Evolutionary conservation across 23 tunicate genomes (phyloP), one percentile per base, ranked within the genome.

Genomic region (Halocynthia aurantium): DNA sequence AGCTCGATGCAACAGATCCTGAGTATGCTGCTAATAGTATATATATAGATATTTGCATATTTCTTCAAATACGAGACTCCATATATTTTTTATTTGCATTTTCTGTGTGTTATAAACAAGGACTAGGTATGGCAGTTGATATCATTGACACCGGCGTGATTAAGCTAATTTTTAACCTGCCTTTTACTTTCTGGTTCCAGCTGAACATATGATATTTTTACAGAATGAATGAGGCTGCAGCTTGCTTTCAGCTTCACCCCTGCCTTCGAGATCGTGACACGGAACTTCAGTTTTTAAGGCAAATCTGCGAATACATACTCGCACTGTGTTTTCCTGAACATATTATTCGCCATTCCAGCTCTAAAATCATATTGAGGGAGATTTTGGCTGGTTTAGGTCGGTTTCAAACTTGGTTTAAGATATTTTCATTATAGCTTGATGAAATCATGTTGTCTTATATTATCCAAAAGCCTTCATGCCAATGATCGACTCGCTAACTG

Each of bases 331-430:
- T 92, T 52, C 92, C 98, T 9, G 81, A 76, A 9, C 84, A 82
- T 52, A 56, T 85, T 0, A 80, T 86, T 5, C 70, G 79, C 50
- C 86, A 87, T 21, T 75, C 92, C 6, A 92, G 98, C 61, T 69
- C 79, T n/a, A 77, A 87, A 19, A 70, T 58, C 51, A 92, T 92
- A 11, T 68, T 92, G 50, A 81, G 98, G 12, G 98, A 92, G 80
- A 84, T 92, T 22, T 66, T 92, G 49, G 86, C 98, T 9, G 85
- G 88, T 5, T 60, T 92, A 55, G 98, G 94, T 87, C 69, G n/a
- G 72, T 68, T 22, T 31, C 4, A 31, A 31, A 31, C 44, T 31
- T 31, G 44, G 44, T 31, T 31, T 31, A 4, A 31, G 44, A 31
- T 31, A 31, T 31, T 31, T 31, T 31, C 4, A 31, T 31, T 31